Evolutionary conservation across 2,797 vertebrate genomes (phyloP), one percentile per base, ranked within the genome.

Genomic region (Sebastes steindachneri): DNA sequence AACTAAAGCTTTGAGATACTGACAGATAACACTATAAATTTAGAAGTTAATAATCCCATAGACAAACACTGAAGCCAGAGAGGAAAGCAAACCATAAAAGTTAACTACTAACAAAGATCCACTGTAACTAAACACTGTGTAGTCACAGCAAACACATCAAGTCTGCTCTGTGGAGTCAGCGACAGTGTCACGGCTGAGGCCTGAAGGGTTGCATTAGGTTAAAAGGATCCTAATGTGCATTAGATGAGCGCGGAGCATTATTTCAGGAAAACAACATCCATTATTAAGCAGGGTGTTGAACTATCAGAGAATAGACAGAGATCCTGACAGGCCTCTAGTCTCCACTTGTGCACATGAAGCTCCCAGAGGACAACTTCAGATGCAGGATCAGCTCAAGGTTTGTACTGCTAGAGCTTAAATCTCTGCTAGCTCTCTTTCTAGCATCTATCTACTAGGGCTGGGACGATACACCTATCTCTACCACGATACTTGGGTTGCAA

Each of bases 251-350:
- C 68, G 57, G 53, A 84, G 84, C 86, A 74, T 85, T 86, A 67
- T 90, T 91, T 91, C 87, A 93, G 87, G 84, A 92, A 92, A 93
- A 92, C 92, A 93, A 54, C 91, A 95, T 95, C 82, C 77, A 95
- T 95, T 93, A 95, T 95, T 95, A 89, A 95, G 83, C 88, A 91
- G 90, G 53, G 75, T 80, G 80, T 83, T 86, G 86, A 84, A 80
- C 86, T 62, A 82, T 68, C 73, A 71, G 68, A 77, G 84, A 76
- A 68, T 1, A 83, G 48, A 80, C 68, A 48, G 81, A 54, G 73
- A 79, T 76, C 72, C 86, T 72, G 82, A 86, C 83, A 48, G 86
- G 75, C 65, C 76, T 72, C 68, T 28, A 1, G 77, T 91, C 85
- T 88, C 64, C 80, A 70, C 82, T 67, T 73, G 57, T 83, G 71